These are phyloP conservation scores for Helostoma temminkii DNA, from an alignment of 2,797 vertebrate species.

Conservation along the genomic window DNA sequence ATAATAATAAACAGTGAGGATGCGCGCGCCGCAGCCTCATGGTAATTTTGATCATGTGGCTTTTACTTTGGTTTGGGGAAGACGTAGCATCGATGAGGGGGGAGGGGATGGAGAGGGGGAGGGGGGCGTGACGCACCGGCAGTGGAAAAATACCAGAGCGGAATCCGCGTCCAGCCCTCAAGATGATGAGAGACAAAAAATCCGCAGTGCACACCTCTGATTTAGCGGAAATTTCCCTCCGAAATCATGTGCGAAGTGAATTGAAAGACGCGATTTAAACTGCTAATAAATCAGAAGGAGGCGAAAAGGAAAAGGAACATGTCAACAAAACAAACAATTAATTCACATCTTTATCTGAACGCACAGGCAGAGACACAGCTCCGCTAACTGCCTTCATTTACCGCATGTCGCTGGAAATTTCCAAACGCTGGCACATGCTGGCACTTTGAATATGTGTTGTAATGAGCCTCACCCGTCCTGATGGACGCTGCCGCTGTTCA, in stretches of 20 bases:
- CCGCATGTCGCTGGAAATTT: too few relatives aligned
- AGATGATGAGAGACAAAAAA: slow-evolving; percentile 33
- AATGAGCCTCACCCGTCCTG: too few relatives aligned
- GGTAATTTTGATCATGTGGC: slow-evolving; percentile 70
- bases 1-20: slow-evolving; percentile 61
- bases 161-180: slow-evolving; percentile 29
- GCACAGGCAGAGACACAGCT: too few relatives aligned
- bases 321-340: too few relatives aligned
- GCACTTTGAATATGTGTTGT: neutral
- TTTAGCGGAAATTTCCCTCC: slow-evolving; percentile 21
- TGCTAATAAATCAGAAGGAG: rapidly evolving
- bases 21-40: slow-evolving; percentile 40
- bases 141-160: slow-evolving; percentile 82
- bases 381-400: too few relatives aligned
- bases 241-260: neutral
- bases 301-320: neutral
- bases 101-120: neutral
- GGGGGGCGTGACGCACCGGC: slow-evolving; percentile 63
- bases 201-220: slow-evolving; percentile 36
- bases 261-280: neutral
- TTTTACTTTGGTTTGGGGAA: neutral
- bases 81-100: neutral
- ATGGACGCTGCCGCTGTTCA: neutral
- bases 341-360: neutral
- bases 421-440: neutral